These are phyloP conservation scores for Hippoglossus stenolepis DNA, from an alignment of 2,113 vertebrate genomes.

Conservation along the genomic window DNA sequence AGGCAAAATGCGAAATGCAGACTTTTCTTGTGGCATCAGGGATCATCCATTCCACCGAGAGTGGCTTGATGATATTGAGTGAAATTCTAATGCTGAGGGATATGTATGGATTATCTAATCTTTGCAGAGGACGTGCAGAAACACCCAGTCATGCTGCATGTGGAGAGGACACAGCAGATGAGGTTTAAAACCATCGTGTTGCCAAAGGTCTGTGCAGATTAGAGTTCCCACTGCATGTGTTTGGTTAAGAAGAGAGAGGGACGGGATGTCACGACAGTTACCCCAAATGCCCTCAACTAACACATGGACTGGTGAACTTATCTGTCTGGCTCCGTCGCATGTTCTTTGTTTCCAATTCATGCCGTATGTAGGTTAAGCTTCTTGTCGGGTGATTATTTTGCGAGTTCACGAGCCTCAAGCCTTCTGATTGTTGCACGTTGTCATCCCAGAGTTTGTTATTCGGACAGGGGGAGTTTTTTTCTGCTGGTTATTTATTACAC, in stretches of 20 bases:
- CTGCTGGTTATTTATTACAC: neutral
- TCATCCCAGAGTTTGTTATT: conserved; percentile 5
- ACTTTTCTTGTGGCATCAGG: neutral
- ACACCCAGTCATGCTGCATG: neutral
- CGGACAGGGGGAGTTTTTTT: neutral
- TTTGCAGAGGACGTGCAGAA: neutral
- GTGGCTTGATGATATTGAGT: neutral
- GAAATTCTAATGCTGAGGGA: neutral
- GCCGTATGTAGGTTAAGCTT: conserved; percentile 69
- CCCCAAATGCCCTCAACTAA: conserved; percentile 22
- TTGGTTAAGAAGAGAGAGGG: conserved; percentile 15
- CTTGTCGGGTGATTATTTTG: conserved; percentile 53
- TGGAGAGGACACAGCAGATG: conserved; percentile 19
- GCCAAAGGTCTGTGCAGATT: conserved; percentile 35
- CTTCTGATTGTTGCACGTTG: neutral
- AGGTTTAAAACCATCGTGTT: conserved; percentile 15
- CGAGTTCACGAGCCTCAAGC: conserved; percentile 10
- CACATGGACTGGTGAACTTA: conserved; percentile 23
- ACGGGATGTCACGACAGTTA: conserved; percentile 12
- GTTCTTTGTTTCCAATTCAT: conserved; percentile 48
- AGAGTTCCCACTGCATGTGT: conserved; percentile 15
- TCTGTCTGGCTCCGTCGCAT: conserved; percentile 37
- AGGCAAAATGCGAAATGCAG: neutral
- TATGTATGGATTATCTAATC: neutral
- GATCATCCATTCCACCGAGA: too few species aligned